A percentile compares a stretch with the other conserved stretches of the same genome.
Evolutionary conservation across 2,113 vertebrate species (phyloP).

Genomic region (Collichthys lucidus): DNA sequence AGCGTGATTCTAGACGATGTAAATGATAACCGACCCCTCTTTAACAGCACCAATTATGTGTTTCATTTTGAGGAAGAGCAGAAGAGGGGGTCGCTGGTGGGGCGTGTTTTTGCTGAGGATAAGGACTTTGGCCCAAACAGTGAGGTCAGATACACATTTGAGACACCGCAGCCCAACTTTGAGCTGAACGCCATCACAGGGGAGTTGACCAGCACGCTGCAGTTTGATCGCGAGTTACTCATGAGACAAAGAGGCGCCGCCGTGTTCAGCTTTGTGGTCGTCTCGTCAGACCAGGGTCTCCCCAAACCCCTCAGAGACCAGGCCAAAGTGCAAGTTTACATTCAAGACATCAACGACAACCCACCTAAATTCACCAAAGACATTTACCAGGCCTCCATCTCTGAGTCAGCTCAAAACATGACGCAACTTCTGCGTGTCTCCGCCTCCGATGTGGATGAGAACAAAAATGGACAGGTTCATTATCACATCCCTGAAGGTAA

Average conservation of each 20-base stretch:
- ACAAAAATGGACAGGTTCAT: conserved; percentile 90
- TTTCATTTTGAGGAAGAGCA: conserved; percentile 97
- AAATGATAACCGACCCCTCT: conserved; percentile 96
- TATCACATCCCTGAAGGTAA: conserved; percentile 92
- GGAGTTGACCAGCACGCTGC: conserved; percentile 89
- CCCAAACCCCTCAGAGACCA: conserved; percentile 96
- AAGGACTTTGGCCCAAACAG: conserved; percentile 95
- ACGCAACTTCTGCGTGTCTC: conserved; percentile 95
- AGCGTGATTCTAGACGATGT: conserved; percentile 94
- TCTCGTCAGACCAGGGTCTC: conserved; percentile 94
- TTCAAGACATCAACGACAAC: conserved; percentile 98
- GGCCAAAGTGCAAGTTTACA: conserved; percentile 95
- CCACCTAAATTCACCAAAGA: conserved; percentile 95
- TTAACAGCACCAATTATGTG: conserved; percentile 97
- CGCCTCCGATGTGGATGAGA: conserved; percentile 95
- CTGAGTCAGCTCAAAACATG: conserved; percentile 91
- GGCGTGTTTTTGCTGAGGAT: conserved; percentile 91
- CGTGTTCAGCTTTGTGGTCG: conserved; percentile 90
- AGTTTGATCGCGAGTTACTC: conserved; percentile 93
- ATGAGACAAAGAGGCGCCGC: conserved; percentile 93
- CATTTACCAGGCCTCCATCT: conserved; percentile 95
- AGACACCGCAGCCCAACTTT: conserved; percentile 91
- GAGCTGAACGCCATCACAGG: conserved; percentile 92
- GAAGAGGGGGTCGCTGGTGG: conserved; percentile 89
- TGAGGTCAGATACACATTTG: conserved; percentile 93